Conservation (phyloP, 2,113 vertebrate genomes). For the Microtus ochrogaster region DNA sequence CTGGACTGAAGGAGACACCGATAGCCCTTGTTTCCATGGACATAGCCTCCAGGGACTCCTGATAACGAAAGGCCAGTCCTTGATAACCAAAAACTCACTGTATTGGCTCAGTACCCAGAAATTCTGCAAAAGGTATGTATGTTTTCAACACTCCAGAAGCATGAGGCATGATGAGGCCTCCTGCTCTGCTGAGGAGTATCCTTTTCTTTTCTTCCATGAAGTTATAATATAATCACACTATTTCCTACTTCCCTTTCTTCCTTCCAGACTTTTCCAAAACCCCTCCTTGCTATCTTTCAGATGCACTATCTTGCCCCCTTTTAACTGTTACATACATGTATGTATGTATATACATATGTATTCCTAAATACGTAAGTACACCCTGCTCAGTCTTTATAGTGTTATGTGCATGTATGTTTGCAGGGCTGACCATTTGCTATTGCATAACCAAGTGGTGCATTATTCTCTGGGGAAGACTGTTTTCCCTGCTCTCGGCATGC, state of each 20-base stretch:
- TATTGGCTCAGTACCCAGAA: conserved; percentile 92
- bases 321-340: not conserved
- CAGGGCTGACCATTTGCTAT: not conserved
- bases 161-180: not conserved
- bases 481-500: not conserved
- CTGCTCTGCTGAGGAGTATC: not conserved
- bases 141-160: not conserved
- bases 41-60: conserved; percentile 87
- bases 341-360: too few relatives aligned
- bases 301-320: not conserved
- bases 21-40: conserved; percentile 88
- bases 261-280: not conserved
- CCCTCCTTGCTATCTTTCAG: not conserved
- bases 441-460: not conserved
- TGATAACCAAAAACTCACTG: conserved; percentile 79
- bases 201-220: not conserved
- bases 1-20: conserved; percentile 88
- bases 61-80: conserved; percentile 73
- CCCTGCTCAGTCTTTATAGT: not conserved
- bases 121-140: conserved; percentile 81
- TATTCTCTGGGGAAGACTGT: not conserved
- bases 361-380: too few relatives aligned
- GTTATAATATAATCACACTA: not conserved
- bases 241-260: not conserved
- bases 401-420: not conserved